phyloP scores from a whole-genome alignment of 2,888 invertebrate genomes.

The Sarcophaga carnaria region DNA sequence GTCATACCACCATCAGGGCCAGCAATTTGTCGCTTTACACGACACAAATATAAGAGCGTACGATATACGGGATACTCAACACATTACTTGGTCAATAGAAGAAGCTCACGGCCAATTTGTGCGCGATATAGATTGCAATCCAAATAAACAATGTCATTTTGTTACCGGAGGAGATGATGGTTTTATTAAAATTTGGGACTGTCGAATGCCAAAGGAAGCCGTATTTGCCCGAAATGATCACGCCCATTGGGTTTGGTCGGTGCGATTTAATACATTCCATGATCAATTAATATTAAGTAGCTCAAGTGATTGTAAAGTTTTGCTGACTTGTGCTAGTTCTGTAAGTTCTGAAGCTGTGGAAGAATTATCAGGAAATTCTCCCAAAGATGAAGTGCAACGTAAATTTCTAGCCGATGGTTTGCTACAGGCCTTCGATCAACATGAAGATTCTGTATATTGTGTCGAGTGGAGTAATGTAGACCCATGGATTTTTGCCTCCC shows the following conservation, averaged over 20 bases:
- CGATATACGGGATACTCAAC: constrained; percentile 90
- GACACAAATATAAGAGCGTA: constrained; percentile 93
- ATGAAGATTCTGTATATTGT: constrained; percentile 98
- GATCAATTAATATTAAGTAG: constrained; percentile 97
- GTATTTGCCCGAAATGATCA: constrained; percentile 92
- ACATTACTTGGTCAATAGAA: constrained; percentile 91
- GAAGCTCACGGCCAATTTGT: constrained; percentile 94
- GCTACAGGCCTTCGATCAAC: constrained; percentile 95
- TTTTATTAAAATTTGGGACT: constrained; percentile 97
- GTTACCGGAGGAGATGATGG: constrained; percentile 98
- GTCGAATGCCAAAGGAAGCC: constrained; percentile 90
- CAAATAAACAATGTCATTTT: constrained; percentile 97
- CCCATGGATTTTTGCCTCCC: constrained; percentile 99
- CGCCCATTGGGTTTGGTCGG: constrained; percentile 97
- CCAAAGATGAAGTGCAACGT: constrained; percentile 69
- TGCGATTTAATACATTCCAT: constrained; percentile 97
- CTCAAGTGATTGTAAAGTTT: constrained; percentile 96
- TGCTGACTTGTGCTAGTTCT: constrained; percentile 93
- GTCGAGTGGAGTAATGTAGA: constrained; percentile 98
- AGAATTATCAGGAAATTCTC: constrained; percentile 78
- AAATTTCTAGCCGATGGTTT: constrained; percentile 89
- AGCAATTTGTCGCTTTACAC: constrained; percentile 91
- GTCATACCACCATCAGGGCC: constrained; percentile 93
- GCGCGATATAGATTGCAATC: constrained; percentile 97
- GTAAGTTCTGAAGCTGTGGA: constrained; percentile 88